Percentiles rank a stretch among this genome's conserved stretches.
These are phyloP conservation scores for Ophion obscuratus DNA, from an alignment of 2,888 invertebrate species.

Conservation along the genomic window DNA sequence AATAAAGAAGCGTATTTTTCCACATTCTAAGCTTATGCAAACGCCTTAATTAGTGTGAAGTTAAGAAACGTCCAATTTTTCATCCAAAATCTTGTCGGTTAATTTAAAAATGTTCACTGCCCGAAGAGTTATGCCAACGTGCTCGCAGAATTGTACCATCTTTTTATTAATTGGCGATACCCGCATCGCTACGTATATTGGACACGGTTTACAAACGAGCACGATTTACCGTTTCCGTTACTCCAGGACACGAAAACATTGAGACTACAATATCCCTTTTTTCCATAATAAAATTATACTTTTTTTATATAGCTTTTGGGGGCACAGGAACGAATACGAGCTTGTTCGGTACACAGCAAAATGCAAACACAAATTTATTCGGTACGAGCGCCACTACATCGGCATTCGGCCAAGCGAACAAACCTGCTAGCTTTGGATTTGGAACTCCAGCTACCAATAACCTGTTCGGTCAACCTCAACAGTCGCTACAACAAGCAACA, in stretches of 20 bases:
- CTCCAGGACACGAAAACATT: background rate
- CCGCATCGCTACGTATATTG: too few relatives aligned
- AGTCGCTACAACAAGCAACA: constrained; percentile 81
- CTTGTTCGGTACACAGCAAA: constrained; percentile 85
- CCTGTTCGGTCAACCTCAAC: constrained; percentile 87
- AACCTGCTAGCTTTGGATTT: constrained; percentile 87
- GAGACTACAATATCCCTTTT: background rate
- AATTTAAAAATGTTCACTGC: too few relatives aligned
- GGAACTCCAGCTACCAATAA: constrained; percentile 86
- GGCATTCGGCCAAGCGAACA: constrained; percentile 88
- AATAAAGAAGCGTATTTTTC: too few relatives aligned
- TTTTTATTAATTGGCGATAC: too few relatives aligned
- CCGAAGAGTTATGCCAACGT: too few relatives aligned
- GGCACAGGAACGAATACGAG: constrained; percentile 80
- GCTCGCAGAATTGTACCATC: too few relatives aligned
- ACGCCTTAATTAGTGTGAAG: too few relatives aligned
- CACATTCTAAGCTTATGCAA: too few relatives aligned
- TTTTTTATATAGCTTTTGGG: constrained; percentile 77
- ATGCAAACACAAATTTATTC: constrained; percentile 87
- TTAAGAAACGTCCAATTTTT: too few relatives aligned
- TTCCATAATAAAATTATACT: background rate
- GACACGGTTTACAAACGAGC: too few relatives aligned
- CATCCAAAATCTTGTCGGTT: too few relatives aligned
- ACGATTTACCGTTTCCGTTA: background rate
- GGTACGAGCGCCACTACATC: constrained; percentile 85